Evolutionary conservation across 2,888 invertebrate genomes (phyloP).

Genomic region (Yponomeuta cagnagella): DNA sequence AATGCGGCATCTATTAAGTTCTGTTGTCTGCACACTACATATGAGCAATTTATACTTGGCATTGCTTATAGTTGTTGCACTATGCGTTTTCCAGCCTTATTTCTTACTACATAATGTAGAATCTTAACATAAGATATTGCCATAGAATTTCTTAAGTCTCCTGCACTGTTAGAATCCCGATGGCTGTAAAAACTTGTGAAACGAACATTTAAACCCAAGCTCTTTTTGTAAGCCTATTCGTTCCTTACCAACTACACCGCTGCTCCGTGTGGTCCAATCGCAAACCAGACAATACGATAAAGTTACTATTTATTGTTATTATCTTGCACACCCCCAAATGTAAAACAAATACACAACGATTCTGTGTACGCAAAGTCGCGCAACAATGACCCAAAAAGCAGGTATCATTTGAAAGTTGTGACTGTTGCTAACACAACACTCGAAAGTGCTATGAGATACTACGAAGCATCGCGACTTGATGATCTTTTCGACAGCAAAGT

Average conservation of each 20-base stretch:
- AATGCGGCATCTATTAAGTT: background rate
- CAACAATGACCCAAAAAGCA: too few relatives aligned
- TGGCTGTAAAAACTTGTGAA: background rate
- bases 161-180: background rate
- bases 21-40: background rate
- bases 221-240: constrained; percentile 1
- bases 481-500: too few relatives aligned
- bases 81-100: background rate
- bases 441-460: too few relatives aligned
- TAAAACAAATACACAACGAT: too few relatives aligned
- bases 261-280: background rate
- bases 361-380: too few relatives aligned
- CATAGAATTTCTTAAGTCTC: background rate
- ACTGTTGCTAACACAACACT: too few relatives aligned
- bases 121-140: constrained; percentile 1
- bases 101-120: background rate
- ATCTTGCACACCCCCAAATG: too few relatives aligned
- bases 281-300: background rate
- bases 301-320: background rate
- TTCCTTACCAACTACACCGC: background rate
- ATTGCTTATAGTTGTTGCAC: background rate
- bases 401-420: too few relatives aligned
- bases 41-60: constrained; percentile 3
- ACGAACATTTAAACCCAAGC: background rate
- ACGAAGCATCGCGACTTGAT: too few relatives aligned